Conservation (phyloP, 2,113 vertebrate genomes). For the Podarcis raffonei region DNA sequence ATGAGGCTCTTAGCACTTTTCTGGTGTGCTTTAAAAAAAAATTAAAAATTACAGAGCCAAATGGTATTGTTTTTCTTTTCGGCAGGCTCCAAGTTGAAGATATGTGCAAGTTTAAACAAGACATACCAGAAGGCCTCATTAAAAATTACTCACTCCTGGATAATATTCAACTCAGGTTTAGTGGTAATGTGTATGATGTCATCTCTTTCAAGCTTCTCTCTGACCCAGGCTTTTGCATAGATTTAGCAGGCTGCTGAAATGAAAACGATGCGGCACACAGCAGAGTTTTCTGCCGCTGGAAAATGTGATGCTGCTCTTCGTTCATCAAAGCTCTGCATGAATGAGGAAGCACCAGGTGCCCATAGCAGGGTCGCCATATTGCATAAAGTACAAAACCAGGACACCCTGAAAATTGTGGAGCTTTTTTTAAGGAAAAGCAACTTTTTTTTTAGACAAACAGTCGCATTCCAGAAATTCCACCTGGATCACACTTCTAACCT, state of each 20-base stretch:
- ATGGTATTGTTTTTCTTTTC: constrained; percentile 66
- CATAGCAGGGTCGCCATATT: too few relatives aligned
- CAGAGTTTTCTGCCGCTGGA: constrained; percentile 38
- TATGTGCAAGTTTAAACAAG: constrained; percentile 75
- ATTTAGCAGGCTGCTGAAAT: constrained; percentile 38
- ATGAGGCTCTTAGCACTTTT: constrained; percentile 53
- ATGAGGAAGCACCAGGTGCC: not conserved
- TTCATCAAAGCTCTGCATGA: not conserved
- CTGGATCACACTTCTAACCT: too few relatives aligned
- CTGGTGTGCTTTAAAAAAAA: not conserved
- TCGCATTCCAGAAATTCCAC: too few relatives aligned
- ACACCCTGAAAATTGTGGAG: too few relatives aligned
- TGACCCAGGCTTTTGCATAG: constrained; percentile 59
- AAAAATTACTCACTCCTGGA: constrained; percentile 71
- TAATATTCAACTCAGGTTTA: constrained; percentile 72
- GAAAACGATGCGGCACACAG: not conserved
- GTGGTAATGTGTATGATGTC: constrained; percentile 66
- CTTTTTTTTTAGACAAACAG: too few relatives aligned
- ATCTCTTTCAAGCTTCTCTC: constrained; percentile 32
- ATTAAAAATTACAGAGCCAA: constrained; percentile 38
- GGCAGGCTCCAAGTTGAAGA: constrained; percentile 61
- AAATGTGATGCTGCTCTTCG: constrained; percentile 16
- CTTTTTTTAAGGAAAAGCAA: too few relatives aligned
- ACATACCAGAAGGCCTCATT: constrained; percentile 55
- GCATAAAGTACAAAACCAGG: too few relatives aligned